Evolutionary conservation across 2,888 invertebrate species (phyloP).

Genomic region (Ethmia dodecea): DNA sequence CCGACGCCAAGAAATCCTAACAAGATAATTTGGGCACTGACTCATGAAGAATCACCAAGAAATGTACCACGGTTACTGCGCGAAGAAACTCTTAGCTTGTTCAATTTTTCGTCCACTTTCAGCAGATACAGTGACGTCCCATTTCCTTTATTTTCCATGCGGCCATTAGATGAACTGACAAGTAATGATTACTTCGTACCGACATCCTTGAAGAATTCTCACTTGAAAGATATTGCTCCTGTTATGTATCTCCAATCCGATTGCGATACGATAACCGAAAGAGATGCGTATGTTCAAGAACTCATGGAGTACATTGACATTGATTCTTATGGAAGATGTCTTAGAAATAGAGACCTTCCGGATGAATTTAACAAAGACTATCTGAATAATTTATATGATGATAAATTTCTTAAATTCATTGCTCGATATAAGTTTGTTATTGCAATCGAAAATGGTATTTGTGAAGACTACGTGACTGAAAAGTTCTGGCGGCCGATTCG

Average conservation of each 20-base stretch:
- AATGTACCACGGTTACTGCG: conserved; percentile 64
- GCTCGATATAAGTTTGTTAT: conserved; percentile 89
- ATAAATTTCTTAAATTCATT: conserved; percentile 79
- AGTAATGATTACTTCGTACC: conserved; percentile 73
- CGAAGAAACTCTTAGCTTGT: conserved; percentile 79
- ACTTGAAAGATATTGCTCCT: conserved; percentile 77
- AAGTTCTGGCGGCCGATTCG: conserved; percentile 90
- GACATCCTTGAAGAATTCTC: conserved; percentile 73
- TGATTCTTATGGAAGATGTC: conserved; percentile 88
- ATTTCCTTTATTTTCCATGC: conserved; percentile 81
- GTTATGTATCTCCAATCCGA: conserved; percentile 88
- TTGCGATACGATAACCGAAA: conserved; percentile 87
- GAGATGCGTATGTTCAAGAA: conserved; percentile 85
- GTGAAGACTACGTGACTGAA: conserved; percentile 91
- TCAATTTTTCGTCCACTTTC: conserved; percentile 89
- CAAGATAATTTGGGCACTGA: conserved; percentile 30
- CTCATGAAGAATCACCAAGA: not conserved
- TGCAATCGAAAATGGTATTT: conserved; percentile 89
- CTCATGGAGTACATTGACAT: conserved; percentile 84
- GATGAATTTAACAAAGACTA: conserved; percentile 78
- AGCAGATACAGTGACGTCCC: conserved; percentile 86
- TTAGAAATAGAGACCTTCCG: conserved; percentile 86
- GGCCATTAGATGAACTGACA: conserved; percentile 72
- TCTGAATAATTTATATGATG: conserved; percentile 78
- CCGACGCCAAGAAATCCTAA: not conserved